Evolutionary conservation across 2,113 vertebrate species (phyloP).

Genomic region (Hippocampus abdominalis): DNA sequence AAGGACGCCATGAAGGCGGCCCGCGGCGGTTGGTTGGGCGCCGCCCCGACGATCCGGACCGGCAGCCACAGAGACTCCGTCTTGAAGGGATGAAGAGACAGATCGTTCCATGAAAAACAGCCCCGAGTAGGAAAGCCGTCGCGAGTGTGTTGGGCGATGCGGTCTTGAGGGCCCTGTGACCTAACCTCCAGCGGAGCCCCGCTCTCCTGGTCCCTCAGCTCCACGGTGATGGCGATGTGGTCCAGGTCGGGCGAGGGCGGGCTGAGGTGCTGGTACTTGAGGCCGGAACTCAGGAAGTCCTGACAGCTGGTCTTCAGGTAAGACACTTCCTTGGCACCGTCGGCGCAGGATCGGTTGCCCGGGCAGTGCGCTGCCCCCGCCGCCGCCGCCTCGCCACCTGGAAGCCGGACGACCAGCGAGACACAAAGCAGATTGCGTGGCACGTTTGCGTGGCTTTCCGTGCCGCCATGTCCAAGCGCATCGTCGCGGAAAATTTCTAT

Average conservation of each 20-base stretch:
- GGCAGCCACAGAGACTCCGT: conserved; percentile 69
- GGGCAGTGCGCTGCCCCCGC: conserved; percentile 50
- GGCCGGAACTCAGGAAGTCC: conserved; percentile 64
- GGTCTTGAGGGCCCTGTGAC: neutral
- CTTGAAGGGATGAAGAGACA: conserved; percentile 37
- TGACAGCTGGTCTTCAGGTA: conserved; percentile 68
- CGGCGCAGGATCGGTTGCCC: conserved; percentile 62
- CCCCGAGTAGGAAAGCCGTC: too few relatives aligned
- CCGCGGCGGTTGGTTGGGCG: conserved; percentile 67
- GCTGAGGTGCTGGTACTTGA: conserved; percentile 71
- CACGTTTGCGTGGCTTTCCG: too few relatives aligned
- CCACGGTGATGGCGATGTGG: conserved; percentile 69
- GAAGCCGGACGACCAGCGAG: neutral
- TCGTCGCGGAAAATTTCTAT: neutral
- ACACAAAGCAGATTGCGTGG: neutral
- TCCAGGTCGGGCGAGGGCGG: conserved; percentile 67
- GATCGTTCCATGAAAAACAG: neutral
- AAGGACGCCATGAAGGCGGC: conserved; percentile 70
- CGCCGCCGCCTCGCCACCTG: conserved; percentile 54
- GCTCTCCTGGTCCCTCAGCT: conserved; percentile 59
- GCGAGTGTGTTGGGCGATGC: too few relatives aligned
- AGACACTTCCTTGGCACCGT: conserved; percentile 45
- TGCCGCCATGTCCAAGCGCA: too few relatives aligned
- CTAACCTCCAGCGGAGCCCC: conserved; percentile 62
- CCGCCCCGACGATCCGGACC: conserved; percentile 60